Evolutionary conservation across 2,113 vertebrate genomes (phyloP).

Genomic region (Scatophagus argus): DNA sequence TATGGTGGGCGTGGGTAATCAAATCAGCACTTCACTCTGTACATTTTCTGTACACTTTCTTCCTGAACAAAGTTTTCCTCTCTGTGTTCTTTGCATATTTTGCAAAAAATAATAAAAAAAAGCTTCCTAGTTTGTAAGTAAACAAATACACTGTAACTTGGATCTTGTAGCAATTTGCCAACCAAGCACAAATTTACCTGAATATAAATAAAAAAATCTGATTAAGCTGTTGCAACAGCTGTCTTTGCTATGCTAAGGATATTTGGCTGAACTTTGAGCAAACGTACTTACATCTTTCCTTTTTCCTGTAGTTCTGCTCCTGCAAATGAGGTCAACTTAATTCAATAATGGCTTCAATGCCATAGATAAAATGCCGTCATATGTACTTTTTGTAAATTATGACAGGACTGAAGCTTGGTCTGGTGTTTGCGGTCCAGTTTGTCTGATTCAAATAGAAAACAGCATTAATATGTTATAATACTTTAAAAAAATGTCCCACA

Average conservation of each 20-base stretch:
- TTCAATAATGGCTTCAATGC: not conserved
- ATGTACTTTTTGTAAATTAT: not conserved
- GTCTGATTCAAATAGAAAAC: too few relatives aligned
- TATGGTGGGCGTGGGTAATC: not conserved
- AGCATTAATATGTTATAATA: too few relatives aligned
- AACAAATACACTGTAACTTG: not conserved
- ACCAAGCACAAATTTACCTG: conserved; percentile 5
- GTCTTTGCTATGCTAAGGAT: not conserved
- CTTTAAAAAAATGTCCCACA: not conserved
- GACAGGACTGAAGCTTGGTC: not conserved
- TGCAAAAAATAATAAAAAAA: not conserved
- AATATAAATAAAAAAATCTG: not conserved
- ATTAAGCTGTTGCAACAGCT: not conserved
- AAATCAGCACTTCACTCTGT: not conserved
- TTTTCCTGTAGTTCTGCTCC: not conserved
- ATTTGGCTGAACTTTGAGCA: not conserved
- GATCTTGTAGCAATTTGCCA: conserved; percentile 2
- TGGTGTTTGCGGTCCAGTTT: too few relatives aligned
- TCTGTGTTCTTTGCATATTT: conserved; percentile 14
- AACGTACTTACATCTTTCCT: not conserved
- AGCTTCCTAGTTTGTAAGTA: not conserved
- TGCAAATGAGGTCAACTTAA: not conserved
- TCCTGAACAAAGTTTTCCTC: not conserved
- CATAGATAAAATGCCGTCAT: not conserved
- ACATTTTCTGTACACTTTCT: not conserved